Percentiles rank a stretch among this genome's conserved stretches.
phyloP scores from a whole-genome alignment of 2,888 invertebrate genomes.

The Maniola hyperantus region DNA sequence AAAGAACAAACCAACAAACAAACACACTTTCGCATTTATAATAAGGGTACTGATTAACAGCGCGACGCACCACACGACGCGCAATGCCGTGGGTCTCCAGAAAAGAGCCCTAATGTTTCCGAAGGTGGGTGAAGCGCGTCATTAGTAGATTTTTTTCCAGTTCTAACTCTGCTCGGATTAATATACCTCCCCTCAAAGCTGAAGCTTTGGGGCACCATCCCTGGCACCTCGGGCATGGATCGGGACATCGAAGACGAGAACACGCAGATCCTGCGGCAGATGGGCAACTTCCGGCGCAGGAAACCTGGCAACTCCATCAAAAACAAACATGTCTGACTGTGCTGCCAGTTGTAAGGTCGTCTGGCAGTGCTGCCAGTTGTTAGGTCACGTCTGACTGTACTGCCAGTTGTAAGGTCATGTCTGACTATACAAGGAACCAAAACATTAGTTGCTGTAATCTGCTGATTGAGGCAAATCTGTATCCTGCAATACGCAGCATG shows the following conservation, averaged over 20 bases:
- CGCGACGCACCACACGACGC: no score
- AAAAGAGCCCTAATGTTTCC: no score
- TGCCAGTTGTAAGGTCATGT: not conserved
- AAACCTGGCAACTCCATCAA: conserved; percentile 64
- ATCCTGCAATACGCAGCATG: no score
- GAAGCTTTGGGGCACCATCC: conserved; percentile 85
- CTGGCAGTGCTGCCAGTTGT: no score
- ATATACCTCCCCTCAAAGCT: conserved; percentile 86
- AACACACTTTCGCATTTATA: no score
- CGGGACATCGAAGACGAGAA: conserved; percentile 87
- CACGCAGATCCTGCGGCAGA: conserved; percentile 85
- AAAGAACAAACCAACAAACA: no score
- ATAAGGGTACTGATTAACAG: no score
- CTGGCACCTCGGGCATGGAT: conserved; percentile 69
- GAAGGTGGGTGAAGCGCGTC: no score
- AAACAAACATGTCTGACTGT: conserved; percentile 69
- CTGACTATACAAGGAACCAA: no score
- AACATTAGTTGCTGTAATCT: no score
- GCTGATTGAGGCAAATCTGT: no score
- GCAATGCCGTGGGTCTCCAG: no score
- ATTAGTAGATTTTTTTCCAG: conserved; percentile 63
- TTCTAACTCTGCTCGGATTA: conserved; percentile 86
- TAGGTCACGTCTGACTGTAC: not conserved
- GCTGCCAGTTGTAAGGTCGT: conserved; percentile 11
- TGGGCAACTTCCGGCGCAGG: conserved; percentile 84